Base-by-base conservation (phyloP, 2,113 vertebrate species). In the Periophthalmodon schlosseri region DNA sequence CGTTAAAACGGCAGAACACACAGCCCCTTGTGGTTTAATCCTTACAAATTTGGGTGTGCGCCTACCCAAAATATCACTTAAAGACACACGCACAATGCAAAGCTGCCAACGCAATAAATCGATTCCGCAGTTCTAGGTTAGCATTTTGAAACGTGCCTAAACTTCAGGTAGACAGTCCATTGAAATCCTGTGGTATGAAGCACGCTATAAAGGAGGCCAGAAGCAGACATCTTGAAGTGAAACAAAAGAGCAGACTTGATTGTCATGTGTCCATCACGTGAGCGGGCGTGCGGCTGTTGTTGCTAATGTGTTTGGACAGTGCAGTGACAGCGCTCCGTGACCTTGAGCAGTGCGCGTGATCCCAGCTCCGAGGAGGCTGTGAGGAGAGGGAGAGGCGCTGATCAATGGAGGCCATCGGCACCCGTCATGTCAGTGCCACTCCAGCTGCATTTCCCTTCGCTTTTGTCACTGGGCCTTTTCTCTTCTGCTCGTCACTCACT, bases 301-400 rank as follows among this genome's bases (percentile, higher is more conserved):
- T 76, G 34, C 75, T 93, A 94, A 94, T 92, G 73, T 61, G 83
- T 86, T 86, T 75, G 92, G 94, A 93, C 94, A 89, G 85, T 74
- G 86, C 88, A 88, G 87, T 93, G 93, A 94, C 92, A 91, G 92
- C 47, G 82, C 88, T 88, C 89, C 85, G 85, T 93, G 93, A 94
- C 93, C 93, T 95, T 94, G 92, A 94, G 90, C 91, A 90, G 90
- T 86, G 86, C 87, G 79, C 80, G 80, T 77, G 81, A 83, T 81
- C 86, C 87, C 87, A 91, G 85, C 90, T 93, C 74, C 70, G 83
- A 70, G 79, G 84, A 60, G 77, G 83, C 90, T 84, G 77, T 84
- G 88, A 90, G 82, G 83, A 83, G 79, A 87, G 91, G 86, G 89
- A 86, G 78, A 80, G 87, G 80, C 69, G 69, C 91, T 93, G 94